Percentiles rank a stretch among this genome's conserved stretches.
Conservation (phyloP, 2,113 vertebrate species). For the Cryptomyrus ogoouensis region DNA sequence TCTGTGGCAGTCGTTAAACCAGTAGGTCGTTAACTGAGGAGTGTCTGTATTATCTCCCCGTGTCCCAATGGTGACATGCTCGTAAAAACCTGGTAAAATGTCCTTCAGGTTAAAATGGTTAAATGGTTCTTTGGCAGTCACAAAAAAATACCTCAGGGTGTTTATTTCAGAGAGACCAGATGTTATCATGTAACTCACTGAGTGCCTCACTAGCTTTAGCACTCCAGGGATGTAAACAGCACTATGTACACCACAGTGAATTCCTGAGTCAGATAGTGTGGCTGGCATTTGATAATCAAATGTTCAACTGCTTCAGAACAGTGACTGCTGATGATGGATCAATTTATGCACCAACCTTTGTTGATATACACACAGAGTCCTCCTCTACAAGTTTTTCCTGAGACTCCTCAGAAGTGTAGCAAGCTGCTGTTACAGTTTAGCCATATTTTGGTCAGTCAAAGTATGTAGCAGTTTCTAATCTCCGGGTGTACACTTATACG, state of each 20-base stretch:
- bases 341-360: not conserved
- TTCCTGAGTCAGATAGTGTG: too few relatives aligned
- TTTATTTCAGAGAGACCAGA: not conserved
- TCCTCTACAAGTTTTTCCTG: too few relatives aligned
- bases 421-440: not conserved
- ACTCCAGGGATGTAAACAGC: not conserved
- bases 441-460: too few relatives aligned
- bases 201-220: not conserved
- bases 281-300: not conserved
- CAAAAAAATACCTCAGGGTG: not conserved
- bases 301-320: not conserved
- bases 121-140: not conserved
- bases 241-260: too few relatives aligned
- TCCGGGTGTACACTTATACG: too few relatives aligned
- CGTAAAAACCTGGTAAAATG: not conserved
- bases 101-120: not conserved
- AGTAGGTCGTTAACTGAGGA: not conserved
- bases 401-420: not conserved
- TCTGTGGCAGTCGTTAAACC: not conserved
- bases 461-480: too few relatives aligned
- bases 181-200: not conserved
- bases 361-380: not conserved
- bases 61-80: not conserved
- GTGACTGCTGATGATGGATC: not conserved
- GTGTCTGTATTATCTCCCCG: not conserved